Percentiles rank a stretch among this genome's conserved stretches.
Evolutionary conservation across 2,797 vertebrate species (phyloP).

Genomic region (Sebastes reedi): DNA sequence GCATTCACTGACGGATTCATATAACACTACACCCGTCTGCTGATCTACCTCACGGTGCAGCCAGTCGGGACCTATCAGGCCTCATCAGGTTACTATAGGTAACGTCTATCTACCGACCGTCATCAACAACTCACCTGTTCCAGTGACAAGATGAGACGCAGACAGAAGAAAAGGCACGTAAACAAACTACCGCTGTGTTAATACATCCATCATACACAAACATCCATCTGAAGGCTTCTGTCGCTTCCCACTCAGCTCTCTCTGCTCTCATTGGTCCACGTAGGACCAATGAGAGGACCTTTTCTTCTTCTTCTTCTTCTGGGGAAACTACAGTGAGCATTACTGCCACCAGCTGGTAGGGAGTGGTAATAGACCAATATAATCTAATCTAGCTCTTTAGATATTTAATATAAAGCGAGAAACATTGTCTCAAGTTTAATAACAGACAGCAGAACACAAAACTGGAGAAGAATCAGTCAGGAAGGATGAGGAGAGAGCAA

Average conservation of each 20-base stretch:
- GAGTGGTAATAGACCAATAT: not conserved
- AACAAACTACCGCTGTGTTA: too few species aligned
- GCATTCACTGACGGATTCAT: too few species aligned
- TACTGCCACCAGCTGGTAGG: not conserved
- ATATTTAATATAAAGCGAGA: not conserved
- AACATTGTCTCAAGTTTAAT: not conserved
- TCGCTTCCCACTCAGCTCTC: too few species aligned
- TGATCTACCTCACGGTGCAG: too few species aligned
- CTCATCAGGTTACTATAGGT: not conserved
- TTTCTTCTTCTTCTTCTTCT: not conserved
- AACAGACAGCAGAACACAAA: too few species aligned
- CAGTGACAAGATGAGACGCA: not conserved
- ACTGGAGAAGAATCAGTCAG: too few species aligned
- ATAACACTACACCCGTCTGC: too few species aligned
- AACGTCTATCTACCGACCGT: not conserved
- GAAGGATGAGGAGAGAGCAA: too few species aligned
- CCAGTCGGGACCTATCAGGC: too few species aligned
- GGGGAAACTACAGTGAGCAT: rapidly evolving
- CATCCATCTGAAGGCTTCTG: not conserved
- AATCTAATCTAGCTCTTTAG: not conserved
- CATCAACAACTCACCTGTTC: not conserved
- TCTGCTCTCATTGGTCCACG: conserved; percentile 37
- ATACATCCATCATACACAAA: too few species aligned
- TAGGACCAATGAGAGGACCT: not conserved
- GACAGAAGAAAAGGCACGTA: not conserved